Conservation (phyloP, 1,140 invertebrate genomes). For the Procambarus clarkii region DNA sequence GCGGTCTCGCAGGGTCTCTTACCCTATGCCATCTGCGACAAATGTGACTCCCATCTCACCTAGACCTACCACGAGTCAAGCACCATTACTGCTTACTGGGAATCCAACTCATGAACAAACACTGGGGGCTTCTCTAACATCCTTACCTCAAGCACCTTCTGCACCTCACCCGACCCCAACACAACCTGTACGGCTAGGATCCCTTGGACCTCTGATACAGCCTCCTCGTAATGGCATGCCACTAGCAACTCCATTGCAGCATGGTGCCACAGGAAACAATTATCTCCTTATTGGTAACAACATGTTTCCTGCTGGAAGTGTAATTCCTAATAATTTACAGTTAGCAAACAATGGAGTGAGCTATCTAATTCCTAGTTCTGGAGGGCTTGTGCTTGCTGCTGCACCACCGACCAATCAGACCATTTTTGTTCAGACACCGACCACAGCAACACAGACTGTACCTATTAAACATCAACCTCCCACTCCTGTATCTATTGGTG, state of each 20-base stretch:
- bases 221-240: slow-evolving; percentile 50
- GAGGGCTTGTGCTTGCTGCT: slow-evolving; percentile 51
- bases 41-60: slow-evolving; percentile 32
- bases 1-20: slow-evolving; percentile 26
- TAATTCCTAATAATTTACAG: slow-evolving; percentile 55
- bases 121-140: slow-evolving; percentile 14
- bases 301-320: slow-evolving; percentile 58
- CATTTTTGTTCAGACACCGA: slow-evolving; percentile 49
- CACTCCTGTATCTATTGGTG: slow-evolving; percentile 32
- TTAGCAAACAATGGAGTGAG: slow-evolving; percentile 52
- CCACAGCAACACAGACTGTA: slow-evolving; percentile 30
- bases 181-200: slow-evolving; percentile 51
- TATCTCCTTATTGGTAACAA: slow-evolving; percentile 62
- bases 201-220: slow-evolving; percentile 43
- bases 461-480: slow-evolving; percentile 32
- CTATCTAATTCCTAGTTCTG: slow-evolving; percentile 61
- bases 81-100: slow-evolving; percentile 49
- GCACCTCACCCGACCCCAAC: slow-evolving; percentile 24
- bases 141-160: slow-evolving; percentile 33
- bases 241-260: slow-evolving; percentile 39
- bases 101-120: slow-evolving; percentile 35
- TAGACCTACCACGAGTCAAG: slow-evolving; percentile 33
- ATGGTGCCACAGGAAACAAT: slow-evolving; percentile 31
- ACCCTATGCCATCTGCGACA: background rate
- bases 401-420: slow-evolving; percentile 55